Base-by-base conservation (phyloP, 2,113 vertebrate genomes). In the Odobenus rosmarus region DNA sequence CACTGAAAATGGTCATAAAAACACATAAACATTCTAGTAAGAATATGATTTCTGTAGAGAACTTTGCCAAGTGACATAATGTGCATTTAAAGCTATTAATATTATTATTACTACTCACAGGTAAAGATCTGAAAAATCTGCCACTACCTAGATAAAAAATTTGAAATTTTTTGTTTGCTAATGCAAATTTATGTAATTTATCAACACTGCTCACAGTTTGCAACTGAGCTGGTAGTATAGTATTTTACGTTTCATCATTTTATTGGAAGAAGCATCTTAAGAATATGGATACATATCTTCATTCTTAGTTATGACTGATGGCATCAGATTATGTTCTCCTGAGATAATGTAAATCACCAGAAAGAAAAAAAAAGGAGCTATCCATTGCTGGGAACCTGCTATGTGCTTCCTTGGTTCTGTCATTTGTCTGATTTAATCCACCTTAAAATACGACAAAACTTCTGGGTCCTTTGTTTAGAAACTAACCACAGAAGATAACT, bases 31-130 rank as follows among this genome's bases (percentile, higher is more conserved):
- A 23, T 39, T 72, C 36, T 67, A 46, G 31, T 61, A 91, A 88
- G 49, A 72, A 57, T 26, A 49, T 8, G 7, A 39, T 72, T 95
- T 86, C 12, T 57, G 24, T 51, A 61, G 7, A 59, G 46, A 93
- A 89, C 26, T 93, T 5, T 46, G 42, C 16, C 42, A 92, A 92
- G 64, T 84, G 14, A 24, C 3, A 92, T 51, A 67, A 42, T 67
- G 4, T 19, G 59, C 24, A 90, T 82, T 97, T 91, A 61, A 79
- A 39, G 28, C 87, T 87, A 71, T 59, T 91, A 69, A 76, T 92
- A 92, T 31, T 62, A 72, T 69, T 87, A 46, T 69, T 84, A 84
- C 12, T 74, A 31, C 14, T 72, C 64, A 2, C 14, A 96, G 12
- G 12, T 67, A 93, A 91, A 83, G 24, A 57, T 24, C 11, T 84